Conservation (phyloP, 2,797 vertebrate genomes). For the Mycteria americana region DNA sequence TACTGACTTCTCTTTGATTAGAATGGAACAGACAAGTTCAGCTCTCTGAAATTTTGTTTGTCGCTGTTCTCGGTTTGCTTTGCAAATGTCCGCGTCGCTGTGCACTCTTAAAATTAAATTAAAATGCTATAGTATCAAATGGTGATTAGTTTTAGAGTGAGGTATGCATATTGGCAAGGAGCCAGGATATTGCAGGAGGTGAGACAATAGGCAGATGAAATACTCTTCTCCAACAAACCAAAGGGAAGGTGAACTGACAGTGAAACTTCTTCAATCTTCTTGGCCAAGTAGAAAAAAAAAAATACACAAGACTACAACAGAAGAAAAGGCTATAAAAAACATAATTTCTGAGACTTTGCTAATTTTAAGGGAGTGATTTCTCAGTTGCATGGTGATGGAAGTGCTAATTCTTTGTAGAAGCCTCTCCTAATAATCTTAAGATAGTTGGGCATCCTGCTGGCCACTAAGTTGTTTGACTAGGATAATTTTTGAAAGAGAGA, state of each 20-base stretch:
- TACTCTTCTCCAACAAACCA: not conserved
- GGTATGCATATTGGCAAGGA: not conserved
- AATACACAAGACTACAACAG: not conserved
- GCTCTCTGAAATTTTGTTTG: not conserved
- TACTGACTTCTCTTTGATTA: not conserved
- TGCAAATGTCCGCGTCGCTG: not conserved
- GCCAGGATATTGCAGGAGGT: not conserved
- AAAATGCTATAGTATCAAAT: not conserved
- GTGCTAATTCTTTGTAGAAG: not conserved
- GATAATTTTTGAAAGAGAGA: not conserved
- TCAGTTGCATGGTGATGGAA: not conserved
- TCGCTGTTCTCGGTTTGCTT: not conserved
- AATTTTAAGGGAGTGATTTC: not conserved
- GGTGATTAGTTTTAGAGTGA: not conserved
- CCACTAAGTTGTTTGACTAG: not conserved
- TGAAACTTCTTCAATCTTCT: not conserved
- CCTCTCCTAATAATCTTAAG: not conserved
- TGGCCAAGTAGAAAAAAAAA: not conserved
- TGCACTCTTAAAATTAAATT: not conserved
- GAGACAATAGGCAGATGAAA: not conserved
- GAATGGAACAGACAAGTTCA: not conserved
- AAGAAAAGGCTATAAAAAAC: not conserved
- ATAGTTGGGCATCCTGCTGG: not conserved
- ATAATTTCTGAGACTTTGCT: not conserved
- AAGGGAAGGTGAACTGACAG: not conserved